Conservation (phyloP, 2,797 vertebrate genomes). For the Cossypha caffra region DNA sequence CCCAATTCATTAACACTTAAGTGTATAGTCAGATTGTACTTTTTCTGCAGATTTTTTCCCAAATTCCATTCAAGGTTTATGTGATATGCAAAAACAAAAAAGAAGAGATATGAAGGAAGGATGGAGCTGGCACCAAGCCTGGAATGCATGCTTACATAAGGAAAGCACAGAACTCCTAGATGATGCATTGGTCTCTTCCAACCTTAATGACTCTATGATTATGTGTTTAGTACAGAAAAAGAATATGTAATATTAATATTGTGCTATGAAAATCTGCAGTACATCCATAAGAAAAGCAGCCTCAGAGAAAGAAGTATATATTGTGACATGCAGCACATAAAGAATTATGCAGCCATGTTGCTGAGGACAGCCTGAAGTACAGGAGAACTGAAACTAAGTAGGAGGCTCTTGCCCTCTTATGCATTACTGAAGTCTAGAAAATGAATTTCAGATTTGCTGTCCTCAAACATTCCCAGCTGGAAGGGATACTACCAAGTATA, state of each 20-base stretch:
- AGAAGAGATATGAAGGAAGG: slow-evolving; percentile 47
- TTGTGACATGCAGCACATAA: slow-evolving; percentile 43
- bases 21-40: slow-evolving; percentile 16
- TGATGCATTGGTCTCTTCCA: not conserved
- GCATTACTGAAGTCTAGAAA: not conserved
- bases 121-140: slow-evolving; percentile 67
- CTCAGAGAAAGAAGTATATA: slow-evolving; percentile 31
- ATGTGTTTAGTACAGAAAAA: slow-evolving; percentile 48
- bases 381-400: not conserved
- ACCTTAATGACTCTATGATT: not conserved
- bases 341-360: not conserved
- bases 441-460: not conserved
- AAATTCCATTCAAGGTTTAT: slow-evolving; percentile 12
- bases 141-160: slow-evolving; percentile 45
- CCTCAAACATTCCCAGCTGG: not conserved
- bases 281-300: slow-evolving; percentile 22
- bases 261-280: slow-evolving; percentile 41
- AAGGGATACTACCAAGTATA: not conserved
- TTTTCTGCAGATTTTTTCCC: slow-evolving; percentile 65
- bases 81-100: not conserved
- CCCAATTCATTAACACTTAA: slow-evolving; percentile 62
- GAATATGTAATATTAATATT: slow-evolving; percentile 52
- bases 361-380: slow-evolving; percentile 12
- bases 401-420: not conserved
- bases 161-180: slow-evolving; percentile 49